These are phyloP conservation scores for Holothuria leucospilota DNA, from an alignment of 53 echinoderm and acorn worm species.

Conservation along the genomic window DNA sequence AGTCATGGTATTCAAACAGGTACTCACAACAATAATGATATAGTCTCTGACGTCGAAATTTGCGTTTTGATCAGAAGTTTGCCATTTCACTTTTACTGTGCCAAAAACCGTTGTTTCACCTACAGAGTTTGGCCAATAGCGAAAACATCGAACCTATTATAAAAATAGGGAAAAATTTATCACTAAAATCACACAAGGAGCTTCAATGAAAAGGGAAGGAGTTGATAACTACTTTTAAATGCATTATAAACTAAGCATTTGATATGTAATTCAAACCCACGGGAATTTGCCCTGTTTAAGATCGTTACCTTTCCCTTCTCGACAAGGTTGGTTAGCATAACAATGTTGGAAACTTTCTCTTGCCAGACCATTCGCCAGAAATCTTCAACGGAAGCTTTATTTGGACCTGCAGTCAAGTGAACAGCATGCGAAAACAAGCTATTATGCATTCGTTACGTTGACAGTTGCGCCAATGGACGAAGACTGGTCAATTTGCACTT, in stretches of 20 bases:
- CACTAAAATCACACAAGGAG: no score
- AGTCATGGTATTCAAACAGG: no score
- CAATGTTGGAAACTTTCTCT: slow-evolving; percentile 73
- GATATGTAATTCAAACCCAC: not conserved
- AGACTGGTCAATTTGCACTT: no score
- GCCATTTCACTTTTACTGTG: not conserved
- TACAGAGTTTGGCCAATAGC: slow-evolving; percentile 49
- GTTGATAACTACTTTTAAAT: not conserved
- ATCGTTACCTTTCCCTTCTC: slow-evolving; percentile 82
- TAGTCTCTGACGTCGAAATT: not conserved
- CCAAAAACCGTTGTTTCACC: not conserved
- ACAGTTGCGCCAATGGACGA: no score
- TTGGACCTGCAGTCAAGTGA: slow-evolving; percentile 65
- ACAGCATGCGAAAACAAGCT: no score
- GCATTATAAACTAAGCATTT: not conserved
- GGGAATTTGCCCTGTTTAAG: not conserved
- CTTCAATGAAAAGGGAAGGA: not conserved
- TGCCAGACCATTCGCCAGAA: slow-evolving; percentile 93
- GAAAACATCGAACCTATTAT: slow-evolving; percentile 48
- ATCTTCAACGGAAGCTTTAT: slow-evolving; percentile 67
- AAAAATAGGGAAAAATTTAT: no score
- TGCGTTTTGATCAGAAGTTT: not conserved
- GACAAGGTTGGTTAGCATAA: slow-evolving; percentile 75
- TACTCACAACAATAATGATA: not conserved
- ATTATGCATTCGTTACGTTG: no score